These are phyloP conservation scores for Brachyptera putata DNA, from an alignment of 2,888 invertebrate species.

Conservation along the genomic window DNA sequence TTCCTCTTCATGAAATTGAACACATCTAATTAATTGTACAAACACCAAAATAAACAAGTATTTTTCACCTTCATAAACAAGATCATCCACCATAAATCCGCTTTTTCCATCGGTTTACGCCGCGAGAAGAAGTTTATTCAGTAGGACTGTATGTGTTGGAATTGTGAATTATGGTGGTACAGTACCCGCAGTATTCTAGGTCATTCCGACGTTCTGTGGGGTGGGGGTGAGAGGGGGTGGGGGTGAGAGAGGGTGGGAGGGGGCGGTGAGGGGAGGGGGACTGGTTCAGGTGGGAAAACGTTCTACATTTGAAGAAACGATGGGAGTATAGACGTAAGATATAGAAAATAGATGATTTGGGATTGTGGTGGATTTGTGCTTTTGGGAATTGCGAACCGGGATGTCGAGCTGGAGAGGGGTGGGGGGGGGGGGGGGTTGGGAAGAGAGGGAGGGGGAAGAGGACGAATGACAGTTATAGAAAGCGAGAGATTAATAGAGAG, in stretches of 20 bases:
- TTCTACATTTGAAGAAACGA: neutral
- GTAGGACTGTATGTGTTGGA: no score
- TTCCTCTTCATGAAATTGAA: no score
- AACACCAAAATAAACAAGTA: no score
- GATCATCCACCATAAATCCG: no score
- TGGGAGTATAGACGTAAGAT: neutral
- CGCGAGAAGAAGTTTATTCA: no score
- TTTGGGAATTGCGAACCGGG: neutral
- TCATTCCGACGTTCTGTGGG: no score
- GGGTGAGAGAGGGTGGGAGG: no score
- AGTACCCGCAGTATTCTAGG: neutral
- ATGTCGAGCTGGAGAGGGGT: neutral
- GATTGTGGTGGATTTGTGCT: constrained; percentile 13
- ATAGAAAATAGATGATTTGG: constrained; percentile 19
- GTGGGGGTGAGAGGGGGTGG: no score
- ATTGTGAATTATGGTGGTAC: constrained; percentile 4
- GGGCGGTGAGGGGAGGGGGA: no score
- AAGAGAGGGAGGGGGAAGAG: neutral
- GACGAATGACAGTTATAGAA: constrained; percentile 9
- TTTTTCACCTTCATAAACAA: no score
- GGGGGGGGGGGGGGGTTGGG: neutral
- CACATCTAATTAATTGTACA: no score
- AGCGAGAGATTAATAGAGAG: constrained; percentile 3
- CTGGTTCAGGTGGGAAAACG: constrained; percentile 17
- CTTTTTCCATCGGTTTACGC: no score